Evolutionary conservation across 2,113 vertebrate species (phyloP).

Genomic region (Lipotes vexillifer): DNA sequence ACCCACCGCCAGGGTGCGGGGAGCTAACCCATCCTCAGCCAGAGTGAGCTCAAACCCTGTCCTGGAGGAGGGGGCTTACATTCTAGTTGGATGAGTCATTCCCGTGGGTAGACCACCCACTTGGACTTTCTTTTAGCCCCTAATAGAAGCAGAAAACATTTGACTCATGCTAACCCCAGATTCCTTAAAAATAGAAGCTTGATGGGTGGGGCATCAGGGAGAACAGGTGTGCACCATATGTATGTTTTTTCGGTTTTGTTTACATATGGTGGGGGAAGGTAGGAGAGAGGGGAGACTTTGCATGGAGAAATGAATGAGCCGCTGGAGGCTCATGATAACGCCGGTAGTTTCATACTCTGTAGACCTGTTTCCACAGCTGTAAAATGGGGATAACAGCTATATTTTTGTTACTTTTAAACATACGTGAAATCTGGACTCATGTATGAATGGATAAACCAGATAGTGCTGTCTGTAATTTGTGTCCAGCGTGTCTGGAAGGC

Average conservation of each 20-base stretch:
- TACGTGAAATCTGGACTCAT: neutral
- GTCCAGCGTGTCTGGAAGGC: neutral
- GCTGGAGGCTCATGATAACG: neutral
- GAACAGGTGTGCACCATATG: constrained; percentile 41
- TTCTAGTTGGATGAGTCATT: constrained; percentile 48
- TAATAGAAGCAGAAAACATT: constrained; percentile 20
- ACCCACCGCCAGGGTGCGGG: neutral
- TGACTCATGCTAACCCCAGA: constrained; percentile 52
- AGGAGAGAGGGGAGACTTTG: neutral
- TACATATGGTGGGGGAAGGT: neutral
- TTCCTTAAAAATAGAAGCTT: constrained; percentile 43
- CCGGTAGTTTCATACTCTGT: neutral
- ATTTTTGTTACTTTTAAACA: neutral
- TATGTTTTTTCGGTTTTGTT: neutral
- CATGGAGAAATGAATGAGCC: neutral
- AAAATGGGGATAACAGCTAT: neutral
- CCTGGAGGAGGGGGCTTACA: neutral
- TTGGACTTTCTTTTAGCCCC: constrained; percentile 19
- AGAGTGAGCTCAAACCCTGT: neutral
- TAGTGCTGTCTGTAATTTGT: neutral
- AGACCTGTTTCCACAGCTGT: neutral
- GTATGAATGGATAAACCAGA: neutral
- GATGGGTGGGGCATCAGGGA: neutral
- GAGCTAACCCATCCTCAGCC: neutral
- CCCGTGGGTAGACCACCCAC: constrained; percentile 64